Conservation (phyloP, 53 echinoderm and acorn worm genomes). For the Echinometra lucunter region DNA sequence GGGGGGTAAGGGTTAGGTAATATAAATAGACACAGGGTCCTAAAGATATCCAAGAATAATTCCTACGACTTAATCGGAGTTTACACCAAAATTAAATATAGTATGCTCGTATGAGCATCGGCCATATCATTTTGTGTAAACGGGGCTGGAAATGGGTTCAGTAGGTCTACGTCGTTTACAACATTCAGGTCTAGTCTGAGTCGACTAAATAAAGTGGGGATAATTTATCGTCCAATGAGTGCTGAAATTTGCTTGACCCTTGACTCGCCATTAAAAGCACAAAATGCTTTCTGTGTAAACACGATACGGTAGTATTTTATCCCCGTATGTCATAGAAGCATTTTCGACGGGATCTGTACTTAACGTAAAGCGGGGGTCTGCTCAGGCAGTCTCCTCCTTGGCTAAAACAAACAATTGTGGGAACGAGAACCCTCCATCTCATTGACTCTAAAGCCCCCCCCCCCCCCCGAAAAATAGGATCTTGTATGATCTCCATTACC, state of each 20-base stretch:
- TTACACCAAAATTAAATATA: no score
- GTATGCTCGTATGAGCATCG: no score
- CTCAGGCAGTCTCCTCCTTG: neutral
- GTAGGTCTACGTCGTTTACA: slow-evolving; percentile 24
- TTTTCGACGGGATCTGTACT: neutral
- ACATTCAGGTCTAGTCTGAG: neutral
- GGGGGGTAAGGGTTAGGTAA: no score
- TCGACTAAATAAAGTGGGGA: neutral
- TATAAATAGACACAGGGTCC: no score
- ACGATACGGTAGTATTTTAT: slow-evolving; percentile 62
- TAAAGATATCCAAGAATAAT: no score
- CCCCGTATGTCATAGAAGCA: neutral
- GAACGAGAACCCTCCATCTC: no score
- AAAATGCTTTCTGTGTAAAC: slow-evolving; percentile 66
- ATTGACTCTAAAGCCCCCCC: neutral
- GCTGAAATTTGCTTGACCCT: slow-evolving; percentile 70
- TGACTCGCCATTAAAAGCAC: slow-evolving; percentile 17
- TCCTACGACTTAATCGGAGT: no score
- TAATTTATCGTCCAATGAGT: slow-evolving; percentile 71
- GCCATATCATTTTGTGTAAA: neutral
- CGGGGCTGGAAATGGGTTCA: neutral
- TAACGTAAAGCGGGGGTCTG: neutral
- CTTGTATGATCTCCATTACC: no score
- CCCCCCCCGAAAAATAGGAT: no score
- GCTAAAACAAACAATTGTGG: neutral